Conservation (phyloP, 2,113 vertebrate genomes). For the Leptodactylus fuscus region DNA sequence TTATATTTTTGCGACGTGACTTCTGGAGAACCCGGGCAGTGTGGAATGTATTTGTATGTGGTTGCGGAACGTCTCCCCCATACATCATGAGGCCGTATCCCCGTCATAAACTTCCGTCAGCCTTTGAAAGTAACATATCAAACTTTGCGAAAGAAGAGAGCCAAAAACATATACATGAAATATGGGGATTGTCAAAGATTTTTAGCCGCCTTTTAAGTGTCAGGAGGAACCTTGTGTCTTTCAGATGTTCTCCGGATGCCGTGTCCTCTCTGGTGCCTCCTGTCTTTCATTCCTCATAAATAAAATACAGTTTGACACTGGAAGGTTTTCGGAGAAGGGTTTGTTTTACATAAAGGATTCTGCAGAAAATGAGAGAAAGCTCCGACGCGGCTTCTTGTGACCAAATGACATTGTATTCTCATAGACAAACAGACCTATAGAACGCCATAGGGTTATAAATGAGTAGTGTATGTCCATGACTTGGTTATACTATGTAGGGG, state of each 20-base stretch:
- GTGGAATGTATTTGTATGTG: not conserved
- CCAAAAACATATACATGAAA: not conserved
- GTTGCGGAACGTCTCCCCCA: not conserved
- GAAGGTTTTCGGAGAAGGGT: not conserved
- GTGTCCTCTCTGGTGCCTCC: not conserved
- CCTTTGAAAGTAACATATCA: constrained; percentile 12
- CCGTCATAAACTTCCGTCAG: not conserved
- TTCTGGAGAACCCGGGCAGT: not conserved
- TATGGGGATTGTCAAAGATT: not conserved
- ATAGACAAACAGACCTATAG: not conserved
- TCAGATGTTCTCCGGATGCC: not conserved
- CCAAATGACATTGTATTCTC: too few relatives aligned
- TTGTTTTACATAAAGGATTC: not conserved
- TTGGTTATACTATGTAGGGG: too few relatives aligned
- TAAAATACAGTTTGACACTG: not conserved
- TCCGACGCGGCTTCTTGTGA: too few relatives aligned
- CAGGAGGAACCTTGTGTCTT: not conserved
- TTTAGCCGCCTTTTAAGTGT: not conserved
- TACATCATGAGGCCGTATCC: not conserved
- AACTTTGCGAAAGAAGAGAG: constrained; percentile 4
- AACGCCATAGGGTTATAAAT: not conserved
- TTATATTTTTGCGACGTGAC: not conserved
- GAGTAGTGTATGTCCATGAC: too few relatives aligned
- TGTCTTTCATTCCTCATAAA: not conserved
- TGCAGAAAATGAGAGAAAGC: not conserved